Conservation (phyloP, 2,888 invertebrate species). For the Drymonia ruficornis region DNA sequence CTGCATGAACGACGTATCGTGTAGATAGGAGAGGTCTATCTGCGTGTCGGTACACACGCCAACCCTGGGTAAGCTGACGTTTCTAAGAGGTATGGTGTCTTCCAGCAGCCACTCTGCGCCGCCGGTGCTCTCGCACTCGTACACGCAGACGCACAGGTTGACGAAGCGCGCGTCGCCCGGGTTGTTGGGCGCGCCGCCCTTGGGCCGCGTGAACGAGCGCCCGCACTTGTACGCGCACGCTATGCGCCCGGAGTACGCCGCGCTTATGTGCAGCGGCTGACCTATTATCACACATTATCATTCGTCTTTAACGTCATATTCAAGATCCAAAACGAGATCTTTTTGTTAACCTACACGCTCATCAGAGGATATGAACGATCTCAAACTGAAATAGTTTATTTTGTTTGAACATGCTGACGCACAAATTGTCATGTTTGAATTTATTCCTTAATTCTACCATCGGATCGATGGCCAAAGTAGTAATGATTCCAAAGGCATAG, state of each 20-base stretch:
- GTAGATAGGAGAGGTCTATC: slow-evolving; percentile 92
- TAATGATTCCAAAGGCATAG: too few relatives aligned
- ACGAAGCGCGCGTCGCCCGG: slow-evolving; percentile 89
- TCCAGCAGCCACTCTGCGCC: slow-evolving; percentile 97
- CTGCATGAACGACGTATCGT: slow-evolving; percentile 91
- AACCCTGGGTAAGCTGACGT: slow-evolving; percentile 94
- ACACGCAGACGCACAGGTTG: slow-evolving; percentile 97
- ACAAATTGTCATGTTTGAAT: too few relatives aligned
- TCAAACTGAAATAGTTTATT: too few relatives aligned
- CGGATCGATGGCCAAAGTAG: too few relatives aligned
- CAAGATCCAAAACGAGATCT: too few relatives aligned
- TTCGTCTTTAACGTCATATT: background rate
- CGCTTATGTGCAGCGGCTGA: slow-evolving; percentile 96
- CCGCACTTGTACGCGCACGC: slow-evolving; percentile 99
- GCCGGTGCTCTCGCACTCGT: slow-evolving; percentile 99
- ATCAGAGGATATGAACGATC: too few relatives aligned
- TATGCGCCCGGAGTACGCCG: slow-evolving; percentile 98
- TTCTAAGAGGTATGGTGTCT: slow-evolving; percentile 97
- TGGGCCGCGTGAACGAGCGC: slow-evolving; percentile 94
- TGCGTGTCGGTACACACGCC: slow-evolving; percentile 92
- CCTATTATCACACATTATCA: slow-evolving; percentile 76
- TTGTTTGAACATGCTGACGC: too few relatives aligned
- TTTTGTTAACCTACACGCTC: too few relatives aligned
- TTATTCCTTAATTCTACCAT: too few relatives aligned
- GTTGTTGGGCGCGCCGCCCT: slow-evolving; percentile 88